phyloP scores from a whole-genome alignment of 1,140 invertebrate species.

The Drosophila miranda region DNA sequence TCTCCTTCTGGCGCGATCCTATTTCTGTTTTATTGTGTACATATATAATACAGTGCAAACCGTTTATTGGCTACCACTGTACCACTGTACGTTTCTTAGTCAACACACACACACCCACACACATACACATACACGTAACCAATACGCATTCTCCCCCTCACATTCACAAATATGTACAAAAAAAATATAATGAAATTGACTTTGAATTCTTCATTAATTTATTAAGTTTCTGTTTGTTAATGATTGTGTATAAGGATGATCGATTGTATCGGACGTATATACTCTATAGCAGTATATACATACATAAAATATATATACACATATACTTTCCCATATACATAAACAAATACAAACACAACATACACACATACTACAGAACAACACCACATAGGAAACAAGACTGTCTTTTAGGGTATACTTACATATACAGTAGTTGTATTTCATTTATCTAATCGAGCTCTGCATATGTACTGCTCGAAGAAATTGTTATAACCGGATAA shows the following conservation, averaged over 20 bases:
- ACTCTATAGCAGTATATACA: neutral
- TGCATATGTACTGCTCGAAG: conserved; percentile 63
- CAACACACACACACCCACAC: too few species aligned
- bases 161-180: conserved; percentile 2
- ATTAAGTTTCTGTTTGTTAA: conserved; percentile 5
- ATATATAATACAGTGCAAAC: too few species aligned
- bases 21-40: too few species aligned
- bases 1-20: too few species aligned
- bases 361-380: conserved; percentile 36
- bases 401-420: conserved; percentile 75
- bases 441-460: conserved; percentile 65
- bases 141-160: too few species aligned
- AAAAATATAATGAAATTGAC: neutral
- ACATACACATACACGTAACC: too few species aligned
- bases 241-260: too few species aligned
- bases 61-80: too few species aligned
- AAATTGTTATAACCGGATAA: conserved; percentile 66
- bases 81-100: too few species aligned
- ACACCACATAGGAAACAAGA: conserved; percentile 75
- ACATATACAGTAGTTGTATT: conserved; percentile 56
- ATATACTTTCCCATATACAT: conserved; percentile 28
- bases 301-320: conserved; percentile 8
- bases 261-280: neutral
- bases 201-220: conserved; percentile 26
- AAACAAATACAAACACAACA: conserved; percentile 20